These are phyloP conservation scores for Schizotus pectinicornis DNA, from an alignment of 2,888 invertebrate species.

Conservation along the genomic window DNA sequence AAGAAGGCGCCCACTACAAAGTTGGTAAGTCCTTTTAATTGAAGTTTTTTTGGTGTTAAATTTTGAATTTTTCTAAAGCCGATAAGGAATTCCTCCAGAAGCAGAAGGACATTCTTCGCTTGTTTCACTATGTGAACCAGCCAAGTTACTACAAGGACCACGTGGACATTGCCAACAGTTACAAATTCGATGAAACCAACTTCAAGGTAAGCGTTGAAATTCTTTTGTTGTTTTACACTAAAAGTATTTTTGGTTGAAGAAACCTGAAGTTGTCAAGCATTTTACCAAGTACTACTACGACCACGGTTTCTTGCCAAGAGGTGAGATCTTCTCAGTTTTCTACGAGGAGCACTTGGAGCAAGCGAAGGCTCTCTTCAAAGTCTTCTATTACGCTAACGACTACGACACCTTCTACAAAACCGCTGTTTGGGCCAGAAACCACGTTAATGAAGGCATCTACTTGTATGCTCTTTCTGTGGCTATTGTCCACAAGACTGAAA, in stretches of 20 bases:
- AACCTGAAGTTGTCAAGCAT: constrained; percentile 64
- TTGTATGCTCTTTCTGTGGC: constrained; percentile 69
- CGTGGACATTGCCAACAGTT: constrained; percentile 64
- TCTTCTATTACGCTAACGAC: constrained; percentile 73
- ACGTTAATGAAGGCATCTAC: constrained; percentile 74
- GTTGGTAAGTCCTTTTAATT: constrained; percentile 49
- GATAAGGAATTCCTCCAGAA: constrained; percentile 34
- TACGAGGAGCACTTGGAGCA: constrained; percentile 68
- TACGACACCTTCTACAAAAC: constrained; percentile 73
- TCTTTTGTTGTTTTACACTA: constrained; percentile 6
- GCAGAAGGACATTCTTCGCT: constrained; percentile 59
- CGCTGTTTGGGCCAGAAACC: constrained; percentile 71
- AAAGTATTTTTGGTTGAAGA: constrained; percentile 52
- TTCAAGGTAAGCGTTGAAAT: constrained; percentile 51
- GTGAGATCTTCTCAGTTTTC: constrained; percentile 68
- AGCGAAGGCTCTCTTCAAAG: constrained; percentile 68
- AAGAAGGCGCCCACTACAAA: constrained; percentile 50
- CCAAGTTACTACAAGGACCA: constrained; percentile 63
- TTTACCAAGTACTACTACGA: constrained; percentile 63
- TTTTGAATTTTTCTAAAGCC: constrained; percentile 6
- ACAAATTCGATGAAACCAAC: constrained; percentile 65
- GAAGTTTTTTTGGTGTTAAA: background rate
- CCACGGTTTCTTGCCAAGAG: constrained; percentile 63
- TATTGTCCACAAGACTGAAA: constrained; percentile 68
- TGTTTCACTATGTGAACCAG: constrained; percentile 70